Percentiles rank a stretch among this genome's conserved stretches.
These are phyloP conservation scores for Trachymyrmex septentrionalis DNA, from an alignment of 1,140 invertebrate species.

Conservation along the genomic window DNA sequence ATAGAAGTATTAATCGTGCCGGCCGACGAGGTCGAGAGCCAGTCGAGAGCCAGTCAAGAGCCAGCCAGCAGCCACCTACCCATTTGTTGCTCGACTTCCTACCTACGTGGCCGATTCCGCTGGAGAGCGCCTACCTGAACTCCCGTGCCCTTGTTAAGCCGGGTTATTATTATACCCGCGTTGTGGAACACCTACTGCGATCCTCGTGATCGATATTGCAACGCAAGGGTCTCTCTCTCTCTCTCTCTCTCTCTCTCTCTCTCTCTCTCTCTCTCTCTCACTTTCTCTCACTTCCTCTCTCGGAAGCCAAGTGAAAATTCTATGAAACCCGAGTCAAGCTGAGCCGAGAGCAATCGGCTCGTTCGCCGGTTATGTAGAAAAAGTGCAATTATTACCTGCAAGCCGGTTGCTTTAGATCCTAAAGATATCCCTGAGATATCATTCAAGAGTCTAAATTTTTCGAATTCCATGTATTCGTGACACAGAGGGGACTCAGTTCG, in stretches of 20 bases:
- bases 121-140: constrained; percentile 73
- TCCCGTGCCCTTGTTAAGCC: constrained; percentile 74
- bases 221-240: constrained; percentile 37
- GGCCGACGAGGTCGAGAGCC: constrained; percentile 66
- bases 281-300: constrained; percentile 45
- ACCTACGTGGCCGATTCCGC: constrained; percentile 70
- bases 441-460: background rate
- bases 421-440: background rate
- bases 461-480: background rate
- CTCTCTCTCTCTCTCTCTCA: constrained; percentile 27
- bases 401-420: background rate
- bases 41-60: constrained; percentile 57
- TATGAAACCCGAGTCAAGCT: constrained; percentile 37
- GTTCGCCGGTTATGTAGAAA: constrained; percentile 35
- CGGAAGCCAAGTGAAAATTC: constrained; percentile 59
- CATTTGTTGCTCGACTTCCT: constrained; percentile 78
- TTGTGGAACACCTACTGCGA: constrained; percentile 74
- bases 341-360: constrained; percentile 27
- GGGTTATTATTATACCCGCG: constrained; percentile 75
- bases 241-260: constrained; percentile 3
- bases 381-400: constrained; percentile 42
- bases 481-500: background rate
- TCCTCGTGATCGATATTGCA: constrained; percentile 75
- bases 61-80: constrained; percentile 73
- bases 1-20: constrained; percentile 81